A percentile compares a stretch with the other conserved stretches of the same genome.
Conservation (phyloP, 2,113 vertebrate species). For the Macrotis lagotis region DNA sequence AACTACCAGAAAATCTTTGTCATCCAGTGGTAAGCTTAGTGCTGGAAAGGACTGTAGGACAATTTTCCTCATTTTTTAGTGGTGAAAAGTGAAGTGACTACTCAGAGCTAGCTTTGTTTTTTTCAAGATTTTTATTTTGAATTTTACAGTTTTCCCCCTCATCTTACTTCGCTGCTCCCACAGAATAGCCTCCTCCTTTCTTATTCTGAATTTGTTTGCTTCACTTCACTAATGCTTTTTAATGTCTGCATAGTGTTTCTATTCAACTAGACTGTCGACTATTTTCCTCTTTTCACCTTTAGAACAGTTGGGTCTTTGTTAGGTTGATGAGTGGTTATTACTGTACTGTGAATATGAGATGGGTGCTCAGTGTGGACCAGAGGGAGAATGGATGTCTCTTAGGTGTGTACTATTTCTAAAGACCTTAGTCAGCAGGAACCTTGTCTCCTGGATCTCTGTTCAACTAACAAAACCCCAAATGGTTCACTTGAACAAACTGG, state of each 20-base stretch:
- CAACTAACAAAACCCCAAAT: neutral
- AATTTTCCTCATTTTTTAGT: neutral
- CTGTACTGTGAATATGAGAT: neutral
- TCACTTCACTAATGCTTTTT: conserved; percentile 14
- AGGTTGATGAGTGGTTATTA: conserved; percentile 6
- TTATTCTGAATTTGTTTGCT: conserved; percentile 9
- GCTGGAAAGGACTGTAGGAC: neutral
- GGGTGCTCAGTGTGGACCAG: conserved; percentile 8
- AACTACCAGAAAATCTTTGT: neutral
- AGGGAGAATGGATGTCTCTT: neutral
- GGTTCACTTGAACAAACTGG: neutral
- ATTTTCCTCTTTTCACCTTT: conserved; percentile 7
- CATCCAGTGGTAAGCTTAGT: neutral
- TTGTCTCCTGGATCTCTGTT: neutral
- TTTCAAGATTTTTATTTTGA: too few species aligned
- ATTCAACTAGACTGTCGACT: neutral
- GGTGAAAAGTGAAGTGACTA: neutral
- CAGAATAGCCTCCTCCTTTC: too few species aligned
- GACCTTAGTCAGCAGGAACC: neutral
- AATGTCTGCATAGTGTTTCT: neutral
- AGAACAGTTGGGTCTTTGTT: neutral
- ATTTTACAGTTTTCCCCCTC: too few species aligned
- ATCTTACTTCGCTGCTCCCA: too few species aligned
- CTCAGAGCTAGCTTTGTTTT: neutral
- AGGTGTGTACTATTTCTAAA: conserved; percentile 7